Base-by-base conservation (phyloP, 1,140 invertebrate genomes). In the Laupala kohalensis region DNA sequence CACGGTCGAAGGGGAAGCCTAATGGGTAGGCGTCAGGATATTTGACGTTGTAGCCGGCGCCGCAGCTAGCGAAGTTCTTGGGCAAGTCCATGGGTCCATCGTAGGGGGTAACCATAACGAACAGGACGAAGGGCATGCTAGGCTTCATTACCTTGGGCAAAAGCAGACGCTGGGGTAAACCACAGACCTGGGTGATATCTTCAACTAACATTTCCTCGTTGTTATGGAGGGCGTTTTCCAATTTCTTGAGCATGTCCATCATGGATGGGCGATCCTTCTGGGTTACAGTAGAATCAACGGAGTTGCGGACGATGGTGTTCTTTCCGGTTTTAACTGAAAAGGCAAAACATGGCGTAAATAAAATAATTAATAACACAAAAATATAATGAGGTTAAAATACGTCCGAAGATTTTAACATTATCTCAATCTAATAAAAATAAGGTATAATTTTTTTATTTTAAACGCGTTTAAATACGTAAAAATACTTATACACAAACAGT, bases 1-100 rank as follows among this genome's bases (percentile, higher is more conserved):
- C 74, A 74, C 87, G 84, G 76, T 92, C 88, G 75, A 91, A 84
- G 66, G 89, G 89, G 80, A 83, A 91, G 29, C 87, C 88, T 76
- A 89, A 82, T 62, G 88, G 83, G 75, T 83, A 84, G 62, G 81
- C 83, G 74, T 89, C 87, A 64, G 79, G 77, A 25, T 76, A 75
- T 28, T 71, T 74, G n/a, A 25, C 23, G 69, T 71, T 25, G 37
- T n/a, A 26, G 6, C 37, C 25, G 29, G 66, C 70, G 73, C 76
- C 73, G 12, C 29, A 69, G 72, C 79, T 78, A 4, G 78, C 78
- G 37, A 77, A 71, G 53, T 25, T 71, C 15, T 63, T 67, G 68
- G 78, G 78, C 25, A 79, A 80, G 71, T 78, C 79, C 4, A 76
- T 64, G n/a, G n/a, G n/a, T n/a, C n/a, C n/a, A n/a, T n/a, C n/a